Base-by-base conservation (phyloP, 2,797 vertebrate species). In the Ciconia nigra region DNA sequence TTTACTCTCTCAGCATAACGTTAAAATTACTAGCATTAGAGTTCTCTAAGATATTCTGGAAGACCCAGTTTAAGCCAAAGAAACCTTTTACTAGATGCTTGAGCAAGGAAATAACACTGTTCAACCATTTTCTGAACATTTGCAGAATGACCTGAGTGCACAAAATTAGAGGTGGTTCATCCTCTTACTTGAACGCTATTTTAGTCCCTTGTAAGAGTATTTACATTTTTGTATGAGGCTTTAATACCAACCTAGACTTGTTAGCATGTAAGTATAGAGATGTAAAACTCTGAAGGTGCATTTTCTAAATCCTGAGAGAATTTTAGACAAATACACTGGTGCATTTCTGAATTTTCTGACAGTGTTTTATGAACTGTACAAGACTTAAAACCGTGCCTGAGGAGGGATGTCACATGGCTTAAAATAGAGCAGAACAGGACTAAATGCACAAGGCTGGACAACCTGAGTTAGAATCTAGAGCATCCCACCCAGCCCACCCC, bases 71-170 rank as follows among this genome's bases (percentile, higher is more conserved):
- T 47, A 73, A 80, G 76, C n/a, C 88, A 83, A 70, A 66, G 42
- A 61, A 93, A 13, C 29, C 47, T 77, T 85, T 86, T 46, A 58
- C 17, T 70, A 74, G 54, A 55, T 29, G 41, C 39, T 66, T 37
- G 9, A 83, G 59, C 76, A 90, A 90, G 61, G 77, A 70, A 90
- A 49, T 47, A n/a, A 71, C 52, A 41, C 71, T 74, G 72, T 93
- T 83, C 83, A 78, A 57, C n/a, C 65, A 71, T 52, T 92, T 93
- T 83, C 90, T 93, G 90, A 88, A 86, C 61, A 71, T 78, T 66
- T 44, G 59, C 72, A 78, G 88, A 70, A 59, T 12, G 21, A 92
- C 57, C 57, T 15, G 59, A 51, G 39, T 15, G n/a, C 17, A 47
- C 90, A 88, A 73, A 93, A 94, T 88, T 71, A 92, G 47, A 93